Base-by-base conservation (phyloP, 2,888 invertebrate genomes). In the Callyntrura sp. region DNA sequence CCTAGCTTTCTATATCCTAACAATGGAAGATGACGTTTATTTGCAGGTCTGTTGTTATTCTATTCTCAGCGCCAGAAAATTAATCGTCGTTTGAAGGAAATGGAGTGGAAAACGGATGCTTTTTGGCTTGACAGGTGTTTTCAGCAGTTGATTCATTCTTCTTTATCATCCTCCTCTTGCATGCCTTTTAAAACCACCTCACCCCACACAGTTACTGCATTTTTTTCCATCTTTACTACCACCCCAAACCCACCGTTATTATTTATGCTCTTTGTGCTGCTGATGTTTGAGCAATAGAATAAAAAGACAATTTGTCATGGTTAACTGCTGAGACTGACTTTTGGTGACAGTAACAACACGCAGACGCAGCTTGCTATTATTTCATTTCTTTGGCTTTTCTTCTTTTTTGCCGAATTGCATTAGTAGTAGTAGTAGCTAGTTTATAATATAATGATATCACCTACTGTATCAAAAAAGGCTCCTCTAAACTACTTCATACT, bases 51-150 rank as follows among this genome's bases (percentile, higher is more conserved):
- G 55, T 55, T 35, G 23, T 20, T 73, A 25, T 25, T n/a, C 55
- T 78, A 78, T 57, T 78, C 78, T 57, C 51, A 57, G 57, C 51
- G 0, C 25, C 28, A 23, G 35, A 78, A 57, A 35, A 79, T 62
- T 60, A 81, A 83, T 45, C 60, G 48, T 70, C 68, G 48, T 68
- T 35, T n/a, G 28, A 25, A 84, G 83, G 83, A 84, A 84, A 84
- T 84, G 83, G 83, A 84, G 83, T 84, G 55, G 48, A 84, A 84
- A 84, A 84, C 68, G 83, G 70, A 84, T 84, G 83, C 70, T 28
- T 84, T 81, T 62, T 62, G 43, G 62, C 62, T 45, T 81, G 81
- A 28, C 62, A 62, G 62, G 81, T 45, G 43, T 81, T 81, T 81
- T 81, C 62, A 62, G 23, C 62, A 78, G 78, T 55, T 78, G 11